These are phyloP conservation scores for Mastomys coucha DNA, from an alignment of 2,113 vertebrate genomes.

Conservation along the genomic window DNA sequence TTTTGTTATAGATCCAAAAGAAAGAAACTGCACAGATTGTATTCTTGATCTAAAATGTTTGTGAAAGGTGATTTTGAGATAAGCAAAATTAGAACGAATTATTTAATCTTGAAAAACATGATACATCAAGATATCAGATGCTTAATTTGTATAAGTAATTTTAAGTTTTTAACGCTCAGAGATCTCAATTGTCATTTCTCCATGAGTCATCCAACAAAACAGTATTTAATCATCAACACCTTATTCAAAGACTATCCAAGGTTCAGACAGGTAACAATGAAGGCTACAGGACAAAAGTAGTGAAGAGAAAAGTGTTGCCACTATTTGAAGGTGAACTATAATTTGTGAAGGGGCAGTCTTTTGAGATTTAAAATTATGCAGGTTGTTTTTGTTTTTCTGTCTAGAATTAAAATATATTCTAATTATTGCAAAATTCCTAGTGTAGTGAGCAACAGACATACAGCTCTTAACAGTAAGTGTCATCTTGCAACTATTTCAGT, in stretches of 20 bases:
- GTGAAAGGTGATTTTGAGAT: background rate
- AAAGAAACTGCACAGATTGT: background rate
- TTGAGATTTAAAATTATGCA: background rate
- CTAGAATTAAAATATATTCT: background rate
- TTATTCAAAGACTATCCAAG: background rate
- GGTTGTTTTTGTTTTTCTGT: background rate
- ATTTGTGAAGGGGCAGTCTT: accelerated
- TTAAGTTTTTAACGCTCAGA: background rate
- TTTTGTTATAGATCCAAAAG: background rate
- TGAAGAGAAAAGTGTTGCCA: background rate
- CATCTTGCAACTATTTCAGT: background rate
- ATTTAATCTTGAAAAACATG: background rate
- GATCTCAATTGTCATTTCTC: background rate
- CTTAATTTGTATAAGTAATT: background rate
- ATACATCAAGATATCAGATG: background rate
- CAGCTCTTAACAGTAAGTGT: background rate
- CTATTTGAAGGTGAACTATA: background rate
- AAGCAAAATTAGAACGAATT: background rate
- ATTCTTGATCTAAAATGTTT: background rate
- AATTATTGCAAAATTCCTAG: background rate
- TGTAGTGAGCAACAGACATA: background rate
- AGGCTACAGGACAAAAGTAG: background rate
- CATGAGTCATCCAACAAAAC: background rate
- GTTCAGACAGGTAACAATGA: background rate
- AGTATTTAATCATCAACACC: background rate